Evolutionary conservation across 1,140 invertebrate species (phyloP).

Genomic region (Cydia fagiglandana): DNA sequence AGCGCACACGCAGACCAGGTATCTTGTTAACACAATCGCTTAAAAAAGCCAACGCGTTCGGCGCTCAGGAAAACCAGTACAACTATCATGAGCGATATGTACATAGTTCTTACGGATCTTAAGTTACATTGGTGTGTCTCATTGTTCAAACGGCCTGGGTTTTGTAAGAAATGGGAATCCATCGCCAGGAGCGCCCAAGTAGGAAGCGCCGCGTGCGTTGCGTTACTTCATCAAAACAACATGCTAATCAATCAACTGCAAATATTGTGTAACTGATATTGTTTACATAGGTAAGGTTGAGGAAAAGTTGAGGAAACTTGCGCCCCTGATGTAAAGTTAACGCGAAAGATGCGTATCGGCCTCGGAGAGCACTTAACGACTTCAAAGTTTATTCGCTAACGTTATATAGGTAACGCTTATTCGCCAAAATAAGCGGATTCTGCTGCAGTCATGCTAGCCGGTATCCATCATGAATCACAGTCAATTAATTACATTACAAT

Average conservation of each 20-base stretch:
- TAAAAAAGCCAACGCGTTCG: not conserved
- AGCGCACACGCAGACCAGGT: not conserved
- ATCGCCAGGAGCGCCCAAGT: not conserved
- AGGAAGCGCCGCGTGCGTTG: not conserved
- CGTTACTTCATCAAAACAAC: constrained; percentile 34
- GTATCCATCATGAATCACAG: too few species aligned
- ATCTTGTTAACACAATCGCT: not conserved
- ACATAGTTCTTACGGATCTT: not conserved
- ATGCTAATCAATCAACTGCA: constrained; percentile 48
- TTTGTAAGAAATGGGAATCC: not conserved
- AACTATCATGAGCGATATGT: not conserved
- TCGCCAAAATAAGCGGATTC: too few species aligned
- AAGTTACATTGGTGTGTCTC: not conserved
- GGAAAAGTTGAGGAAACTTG: not conserved
- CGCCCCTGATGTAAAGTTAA: not conserved
- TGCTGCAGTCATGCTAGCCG: too few species aligned
- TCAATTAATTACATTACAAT: too few species aligned
- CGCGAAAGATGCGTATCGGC: not conserved
- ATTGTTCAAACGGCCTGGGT: not conserved
- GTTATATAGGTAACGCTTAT: too few species aligned
- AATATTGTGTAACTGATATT: constrained; percentile 42
- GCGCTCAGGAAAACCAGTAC: not conserved
- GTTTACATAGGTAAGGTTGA: not conserved
- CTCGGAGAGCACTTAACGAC: too few species aligned
- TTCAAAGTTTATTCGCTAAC: too few species aligned